phyloP scores from a whole-genome alignment of 2,888 invertebrate species.

The Campaea margaritaria region DNA sequence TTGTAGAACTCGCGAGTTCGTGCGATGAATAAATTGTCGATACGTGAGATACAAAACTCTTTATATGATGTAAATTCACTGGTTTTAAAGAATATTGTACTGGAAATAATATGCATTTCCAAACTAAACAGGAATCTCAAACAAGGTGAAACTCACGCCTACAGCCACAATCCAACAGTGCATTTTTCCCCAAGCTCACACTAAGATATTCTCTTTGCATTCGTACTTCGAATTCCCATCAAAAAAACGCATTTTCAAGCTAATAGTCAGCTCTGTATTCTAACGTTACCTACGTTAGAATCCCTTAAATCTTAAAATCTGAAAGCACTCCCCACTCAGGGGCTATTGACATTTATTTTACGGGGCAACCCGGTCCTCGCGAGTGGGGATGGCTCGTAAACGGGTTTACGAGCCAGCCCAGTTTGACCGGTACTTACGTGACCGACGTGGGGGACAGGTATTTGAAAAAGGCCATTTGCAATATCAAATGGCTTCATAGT shows the following conservation, averaged over 20 bases:
- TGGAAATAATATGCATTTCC: too few relatives aligned
- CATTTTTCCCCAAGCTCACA: too few relatives aligned
- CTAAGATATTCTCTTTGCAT: too few relatives aligned
- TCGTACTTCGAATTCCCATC: too few relatives aligned
- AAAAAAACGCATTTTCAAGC: slow-evolving; percentile 16
- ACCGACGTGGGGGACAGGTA: slow-evolving; percentile 41
- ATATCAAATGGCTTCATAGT: slow-evolving; percentile 29
- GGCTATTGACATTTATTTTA: slow-evolving; percentile 61
- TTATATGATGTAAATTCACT: too few relatives aligned
- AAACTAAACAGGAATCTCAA: too few relatives aligned
- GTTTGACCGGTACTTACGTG: slow-evolving; percentile 49
- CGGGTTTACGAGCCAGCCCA: slow-evolving; percentile 56
- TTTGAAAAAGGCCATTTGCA: slow-evolving; percentile 31
- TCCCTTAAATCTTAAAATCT: slow-evolving; percentile 43
- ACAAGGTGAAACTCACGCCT: too few relatives aligned
- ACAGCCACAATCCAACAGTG: too few relatives aligned
- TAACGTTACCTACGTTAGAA: slow-evolving; percentile 15
- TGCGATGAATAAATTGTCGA: slow-evolving; percentile 21
- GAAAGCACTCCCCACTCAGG: slow-evolving; percentile 45
- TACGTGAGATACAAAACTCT: neutral
- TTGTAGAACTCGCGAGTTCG: slow-evolving; percentile 6
- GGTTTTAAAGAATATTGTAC: too few relatives aligned
- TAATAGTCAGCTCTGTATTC: slow-evolving; percentile 30
- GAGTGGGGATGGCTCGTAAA: slow-evolving; percentile 56
- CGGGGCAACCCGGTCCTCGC: slow-evolving; percentile 44